Evolutionary conservation across 2,113 vertebrate species (phyloP).

Genomic region (Xiphophorus couchianus): DNA sequence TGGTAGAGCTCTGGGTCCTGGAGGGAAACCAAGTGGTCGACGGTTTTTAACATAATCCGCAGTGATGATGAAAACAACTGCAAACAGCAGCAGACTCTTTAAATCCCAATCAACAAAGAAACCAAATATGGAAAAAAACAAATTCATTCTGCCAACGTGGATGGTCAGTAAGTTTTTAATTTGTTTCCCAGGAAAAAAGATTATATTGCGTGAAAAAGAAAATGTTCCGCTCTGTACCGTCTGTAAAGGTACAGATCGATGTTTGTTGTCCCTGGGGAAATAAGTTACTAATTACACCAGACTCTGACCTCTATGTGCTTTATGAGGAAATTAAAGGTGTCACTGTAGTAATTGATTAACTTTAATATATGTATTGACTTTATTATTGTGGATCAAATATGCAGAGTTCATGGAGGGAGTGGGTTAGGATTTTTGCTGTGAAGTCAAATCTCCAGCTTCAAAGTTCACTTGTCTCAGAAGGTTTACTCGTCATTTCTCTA

Average conservation of each 20-base stretch:
- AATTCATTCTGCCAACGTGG: conserved; percentile 32
- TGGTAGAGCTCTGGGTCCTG: conserved; percentile 55
- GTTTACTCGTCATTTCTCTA: background rate
- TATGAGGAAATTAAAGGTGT: background rate
- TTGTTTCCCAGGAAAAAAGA: background rate
- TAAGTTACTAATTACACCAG: background rate
- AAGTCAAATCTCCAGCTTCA: too few species aligned
- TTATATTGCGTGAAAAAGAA: background rate
- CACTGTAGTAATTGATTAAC: background rate
- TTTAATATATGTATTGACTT: background rate
- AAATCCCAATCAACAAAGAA: conserved; percentile 33
- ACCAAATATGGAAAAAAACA: conserved; percentile 7
- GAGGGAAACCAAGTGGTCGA: conserved; percentile 43
- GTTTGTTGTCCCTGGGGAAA: background rate
- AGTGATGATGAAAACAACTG: conserved; percentile 53
- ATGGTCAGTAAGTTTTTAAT: too few species aligned
- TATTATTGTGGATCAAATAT: background rate
- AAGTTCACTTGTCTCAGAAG: background rate
- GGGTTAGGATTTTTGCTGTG: background rate
- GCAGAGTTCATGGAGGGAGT: background rate
- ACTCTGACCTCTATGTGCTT: background rate
- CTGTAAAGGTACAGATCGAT: background rate
- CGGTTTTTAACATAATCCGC: conserved; percentile 51
- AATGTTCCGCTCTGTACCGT: background rate
- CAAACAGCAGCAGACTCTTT: conserved; percentile 75